Conservation (phyloP, 2,797 vertebrate genomes). For the Hephaestus fuliginosus region DNA sequence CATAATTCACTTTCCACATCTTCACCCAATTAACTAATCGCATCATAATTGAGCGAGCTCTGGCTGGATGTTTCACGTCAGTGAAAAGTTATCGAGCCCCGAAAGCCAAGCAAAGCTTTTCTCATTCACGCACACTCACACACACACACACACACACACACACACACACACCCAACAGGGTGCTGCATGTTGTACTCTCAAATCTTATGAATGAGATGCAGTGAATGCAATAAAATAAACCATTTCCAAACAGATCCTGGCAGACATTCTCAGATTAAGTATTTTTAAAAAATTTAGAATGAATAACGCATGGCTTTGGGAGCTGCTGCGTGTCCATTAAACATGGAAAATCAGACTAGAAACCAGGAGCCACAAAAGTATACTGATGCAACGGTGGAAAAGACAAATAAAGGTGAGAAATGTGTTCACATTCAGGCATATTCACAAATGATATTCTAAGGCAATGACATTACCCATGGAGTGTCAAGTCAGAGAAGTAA, state of each 20-base stretch:
- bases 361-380: neutral
- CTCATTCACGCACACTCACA: neutral
- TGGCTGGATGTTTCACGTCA: constrained; percentile 66
- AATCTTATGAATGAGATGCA: constrained; percentile 32
- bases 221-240: constrained; percentile 46
- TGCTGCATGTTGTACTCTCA: neutral
- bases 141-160: constrained; percentile 17
- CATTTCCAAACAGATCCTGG: constrained; percentile 13
- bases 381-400: neutral
- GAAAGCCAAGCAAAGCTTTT: constrained; percentile 15
- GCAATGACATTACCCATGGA: neutral
- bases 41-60: constrained; percentile 70
- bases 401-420: neutral
- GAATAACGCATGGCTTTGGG: neutral
- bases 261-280: constrained; percentile 3
- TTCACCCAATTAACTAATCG: constrained; percentile 83
- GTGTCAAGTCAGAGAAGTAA: constrained; percentile 6
- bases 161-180: neutral
- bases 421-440: neutral
- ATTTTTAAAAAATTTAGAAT: constrained; percentile 16
- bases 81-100: constrained; percentile 53
- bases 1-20: constrained; percentile 82
- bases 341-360: neutral
- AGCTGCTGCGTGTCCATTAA: constrained; percentile 12
- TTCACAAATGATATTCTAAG: neutral